These are phyloP conservation scores for Aphelinus atriplicis DNA, from an alignment of 1,140 invertebrate species.

Conservation along the genomic window DNA sequence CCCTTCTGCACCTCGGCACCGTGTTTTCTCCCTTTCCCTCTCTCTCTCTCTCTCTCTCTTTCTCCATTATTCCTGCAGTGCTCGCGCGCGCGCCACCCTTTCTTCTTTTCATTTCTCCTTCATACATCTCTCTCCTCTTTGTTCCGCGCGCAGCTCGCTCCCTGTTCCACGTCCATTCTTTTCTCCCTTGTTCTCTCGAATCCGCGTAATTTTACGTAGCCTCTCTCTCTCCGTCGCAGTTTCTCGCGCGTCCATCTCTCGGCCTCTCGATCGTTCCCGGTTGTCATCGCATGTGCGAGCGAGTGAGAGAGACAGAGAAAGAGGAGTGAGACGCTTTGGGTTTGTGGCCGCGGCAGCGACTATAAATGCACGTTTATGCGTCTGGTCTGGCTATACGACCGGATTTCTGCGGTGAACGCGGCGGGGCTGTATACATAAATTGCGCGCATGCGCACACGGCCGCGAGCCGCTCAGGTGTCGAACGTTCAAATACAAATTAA, in stretches of 20 bases:
- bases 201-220: conserved; percentile 13
- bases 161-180: not conserved
- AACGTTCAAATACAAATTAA: conserved; percentile 22
- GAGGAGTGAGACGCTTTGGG: not conserved
- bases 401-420: conserved; percentile 31
- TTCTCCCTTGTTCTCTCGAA: not conserved
- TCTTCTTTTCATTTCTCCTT: not conserved
- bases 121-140: not conserved
- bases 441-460: not conserved
- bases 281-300: conserved; percentile 24
- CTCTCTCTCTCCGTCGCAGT: not conserved
- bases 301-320: conserved; percentile 7
- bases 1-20: not conserved
- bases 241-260: not conserved
- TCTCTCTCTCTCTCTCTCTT: not conserved
- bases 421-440: too few species aligned
- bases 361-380: conserved; percentile 37
- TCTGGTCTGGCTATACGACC: conserved; percentile 37
- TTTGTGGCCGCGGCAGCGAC: not conserved
- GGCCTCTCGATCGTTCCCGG: not conserved
- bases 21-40: not conserved
- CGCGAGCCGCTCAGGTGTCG: not conserved
- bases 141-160: not conserved
- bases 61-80: not conserved
- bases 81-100: not conserved